Percentiles rank a stretch among this genome's conserved stretches.
Evolutionary conservation across 2,113 vertebrate genomes (phyloP).

Genomic region (Erythrolamprus reginae): DNA sequence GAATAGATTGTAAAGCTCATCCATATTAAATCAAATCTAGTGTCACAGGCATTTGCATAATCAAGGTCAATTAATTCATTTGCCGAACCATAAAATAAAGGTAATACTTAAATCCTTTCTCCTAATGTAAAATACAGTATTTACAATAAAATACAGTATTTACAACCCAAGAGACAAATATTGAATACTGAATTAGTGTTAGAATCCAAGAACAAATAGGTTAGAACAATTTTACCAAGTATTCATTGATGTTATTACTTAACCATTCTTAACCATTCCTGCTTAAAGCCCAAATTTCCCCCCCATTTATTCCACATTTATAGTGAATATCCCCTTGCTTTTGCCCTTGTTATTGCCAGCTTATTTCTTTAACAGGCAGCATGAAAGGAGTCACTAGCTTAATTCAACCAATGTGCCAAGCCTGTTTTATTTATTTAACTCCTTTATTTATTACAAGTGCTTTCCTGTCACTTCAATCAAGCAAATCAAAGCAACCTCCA

Average conservation of each 20-base stretch:
- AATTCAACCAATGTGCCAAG: not conserved
- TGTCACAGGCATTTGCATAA: constrained; percentile 53
- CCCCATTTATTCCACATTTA: not conserved
- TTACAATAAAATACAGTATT: constrained; percentile 7
- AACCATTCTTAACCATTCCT: too few species aligned
- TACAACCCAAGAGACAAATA: constrained; percentile 39
- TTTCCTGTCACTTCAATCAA: not conserved
- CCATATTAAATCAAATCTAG: constrained; percentile 53
- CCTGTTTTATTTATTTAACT: not conserved
- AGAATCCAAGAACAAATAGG: not conserved
- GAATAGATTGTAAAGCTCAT: constrained; percentile 20
- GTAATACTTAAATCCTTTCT: constrained; percentile 39
- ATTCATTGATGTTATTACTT: constrained; percentile 39
- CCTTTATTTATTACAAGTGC: not conserved
- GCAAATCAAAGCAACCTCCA: not conserved
- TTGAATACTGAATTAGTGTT: constrained; percentile 31
- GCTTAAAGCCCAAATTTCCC: too few species aligned
- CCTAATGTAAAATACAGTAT: constrained; percentile 27
- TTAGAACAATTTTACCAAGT: constrained; percentile 3
- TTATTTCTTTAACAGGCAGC: not conserved
- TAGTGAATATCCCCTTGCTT: constrained; percentile 13
- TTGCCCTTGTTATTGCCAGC: not conserved
- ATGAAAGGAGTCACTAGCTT: not conserved
- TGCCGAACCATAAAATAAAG: constrained; percentile 44
- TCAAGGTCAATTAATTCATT: constrained; percentile 42